phyloP scores from a whole-genome alignment of 2,797 vertebrate species.

The Pipistrellus pipistrellus region DNA sequence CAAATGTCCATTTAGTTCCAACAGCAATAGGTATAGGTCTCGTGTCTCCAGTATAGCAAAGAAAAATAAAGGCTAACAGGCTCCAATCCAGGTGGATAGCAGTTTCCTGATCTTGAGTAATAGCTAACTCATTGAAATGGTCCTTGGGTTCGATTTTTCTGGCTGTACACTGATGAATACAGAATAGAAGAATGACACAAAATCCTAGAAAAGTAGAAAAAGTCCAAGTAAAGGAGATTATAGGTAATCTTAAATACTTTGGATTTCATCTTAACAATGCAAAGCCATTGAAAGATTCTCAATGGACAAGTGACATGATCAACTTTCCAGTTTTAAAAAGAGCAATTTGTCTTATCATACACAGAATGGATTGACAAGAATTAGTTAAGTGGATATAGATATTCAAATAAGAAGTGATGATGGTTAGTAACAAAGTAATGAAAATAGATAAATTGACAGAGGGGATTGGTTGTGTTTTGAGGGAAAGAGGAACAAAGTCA shows the following conservation, averaged over 20 bases:
- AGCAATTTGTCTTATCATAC: background rate
- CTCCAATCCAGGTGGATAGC: background rate
- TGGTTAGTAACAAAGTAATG: background rate
- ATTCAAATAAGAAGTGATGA: constrained; percentile 28
- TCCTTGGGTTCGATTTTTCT: background rate
- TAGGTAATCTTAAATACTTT: background rate
- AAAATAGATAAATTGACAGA: background rate
- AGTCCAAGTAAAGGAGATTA: background rate
- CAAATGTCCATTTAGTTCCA: background rate
- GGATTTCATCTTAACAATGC: background rate
- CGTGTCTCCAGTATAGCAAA: background rate
- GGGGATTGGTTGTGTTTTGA: background rate
- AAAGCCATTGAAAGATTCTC: constrained; percentile 37
- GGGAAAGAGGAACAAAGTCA: background rate
- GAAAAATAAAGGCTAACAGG: background rate
- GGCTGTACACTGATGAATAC: background rate
- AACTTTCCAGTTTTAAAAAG: constrained; percentile 9
- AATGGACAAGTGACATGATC: background rate
- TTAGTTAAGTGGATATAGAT: constrained; percentile 16
- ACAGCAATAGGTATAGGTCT: background rate
- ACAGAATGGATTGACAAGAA: background rate
- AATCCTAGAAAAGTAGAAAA: constrained; percentile 1
- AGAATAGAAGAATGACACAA: background rate
- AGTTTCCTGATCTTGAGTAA: background rate
- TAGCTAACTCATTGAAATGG: background rate